A percentile compares a stretch with the other conserved stretches of the same genome.
phyloP scores from a whole-genome alignment of 2,113 vertebrate species.

The Morone chrysops region DNA sequence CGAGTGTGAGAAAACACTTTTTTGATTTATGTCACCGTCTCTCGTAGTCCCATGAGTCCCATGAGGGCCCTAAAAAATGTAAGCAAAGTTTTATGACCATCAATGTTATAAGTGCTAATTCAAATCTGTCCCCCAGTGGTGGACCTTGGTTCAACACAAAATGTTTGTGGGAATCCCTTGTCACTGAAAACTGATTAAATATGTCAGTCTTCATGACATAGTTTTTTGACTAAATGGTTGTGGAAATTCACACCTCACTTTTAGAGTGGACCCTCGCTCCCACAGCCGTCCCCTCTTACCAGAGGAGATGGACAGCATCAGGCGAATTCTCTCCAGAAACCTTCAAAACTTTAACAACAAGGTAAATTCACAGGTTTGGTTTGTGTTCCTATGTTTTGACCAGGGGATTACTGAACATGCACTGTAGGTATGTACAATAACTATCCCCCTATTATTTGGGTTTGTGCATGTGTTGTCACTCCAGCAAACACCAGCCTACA shows the following conservation, averaged over 20 bases:
- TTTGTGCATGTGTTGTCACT: slow-evolving; percentile 14
- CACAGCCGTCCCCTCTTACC: slow-evolving; percentile 65
- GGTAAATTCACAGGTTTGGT: slow-evolving; percentile 52
- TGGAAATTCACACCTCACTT: not conserved
- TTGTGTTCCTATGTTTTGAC: not conserved
- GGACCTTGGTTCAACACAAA: not conserved
- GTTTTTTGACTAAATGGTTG: not conserved
- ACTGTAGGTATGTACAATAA: too few species aligned
- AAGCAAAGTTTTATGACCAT: not conserved
- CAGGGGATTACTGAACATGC: not conserved
- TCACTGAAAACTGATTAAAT: not conserved
- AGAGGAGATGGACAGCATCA: slow-evolving; percentile 85
- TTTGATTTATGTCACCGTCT: not conserved
- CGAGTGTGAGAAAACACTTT: slow-evolving; percentile 47
- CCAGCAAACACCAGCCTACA: slow-evolving; percentile 85
- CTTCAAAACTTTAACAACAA: slow-evolving; percentile 87
- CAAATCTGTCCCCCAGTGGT: not conserved
- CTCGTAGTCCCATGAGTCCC: not conserved
- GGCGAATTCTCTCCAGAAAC: slow-evolving; percentile 86
- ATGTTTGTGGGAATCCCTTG: not conserved
- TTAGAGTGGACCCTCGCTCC: slow-evolving; percentile 56
- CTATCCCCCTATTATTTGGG: not conserved
- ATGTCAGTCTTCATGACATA: too few species aligned
- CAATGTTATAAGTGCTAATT: not conserved
- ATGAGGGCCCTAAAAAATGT: not conserved